Conservation (phyloP, 2,888 invertebrate genomes). For the Andrena marginata region DNA sequence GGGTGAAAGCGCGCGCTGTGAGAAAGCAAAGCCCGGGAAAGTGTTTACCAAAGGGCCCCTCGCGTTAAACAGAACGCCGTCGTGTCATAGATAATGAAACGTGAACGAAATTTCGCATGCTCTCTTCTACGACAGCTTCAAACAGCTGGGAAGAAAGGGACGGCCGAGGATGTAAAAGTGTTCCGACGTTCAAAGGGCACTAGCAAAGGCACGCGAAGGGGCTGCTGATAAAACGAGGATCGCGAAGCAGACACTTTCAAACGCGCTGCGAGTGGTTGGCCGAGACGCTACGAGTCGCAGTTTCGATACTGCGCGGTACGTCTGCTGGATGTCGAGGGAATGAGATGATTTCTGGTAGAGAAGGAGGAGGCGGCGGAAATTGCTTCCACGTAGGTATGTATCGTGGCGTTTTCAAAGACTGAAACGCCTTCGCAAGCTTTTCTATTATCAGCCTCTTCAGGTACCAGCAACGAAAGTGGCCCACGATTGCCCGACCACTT, state of each 20-base stretch:
- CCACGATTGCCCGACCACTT: slow-evolving; percentile 9
- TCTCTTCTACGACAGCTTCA: slow-evolving; percentile 21
- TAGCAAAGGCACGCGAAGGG: slow-evolving; percentile 9
- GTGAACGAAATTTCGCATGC: slow-evolving; percentile 56
- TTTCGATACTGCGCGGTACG: neutral
- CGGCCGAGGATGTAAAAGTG: slow-evolving; percentile 31
- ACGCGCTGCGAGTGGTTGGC: slow-evolving; percentile 3
- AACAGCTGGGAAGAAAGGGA: slow-evolving; percentile 41
- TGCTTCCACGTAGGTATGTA: no score
- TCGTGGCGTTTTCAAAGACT: no score
- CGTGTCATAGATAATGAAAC: slow-evolving; percentile 73
- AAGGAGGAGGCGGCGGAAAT: no score
- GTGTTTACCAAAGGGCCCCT: slow-evolving; percentile 74
- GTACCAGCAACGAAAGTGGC: slow-evolving; percentile 23
- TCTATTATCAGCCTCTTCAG: slow-evolving; percentile 16
- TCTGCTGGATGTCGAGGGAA: no score
- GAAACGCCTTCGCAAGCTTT: neutral
- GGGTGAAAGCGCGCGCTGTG: slow-evolving; percentile 26
- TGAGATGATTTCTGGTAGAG: no score
- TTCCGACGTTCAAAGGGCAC: slow-evolving; percentile 20
- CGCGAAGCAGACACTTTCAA: neutral
- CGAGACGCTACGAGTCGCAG: neutral
- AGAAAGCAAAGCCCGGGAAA: slow-evolving; percentile 69
- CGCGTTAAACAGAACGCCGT: slow-evolving; percentile 78
- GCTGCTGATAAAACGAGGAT: slow-evolving; percentile 24